phyloP scores from a whole-genome alignment of 2,113 vertebrate species.

The Lepus americanus region DNA sequence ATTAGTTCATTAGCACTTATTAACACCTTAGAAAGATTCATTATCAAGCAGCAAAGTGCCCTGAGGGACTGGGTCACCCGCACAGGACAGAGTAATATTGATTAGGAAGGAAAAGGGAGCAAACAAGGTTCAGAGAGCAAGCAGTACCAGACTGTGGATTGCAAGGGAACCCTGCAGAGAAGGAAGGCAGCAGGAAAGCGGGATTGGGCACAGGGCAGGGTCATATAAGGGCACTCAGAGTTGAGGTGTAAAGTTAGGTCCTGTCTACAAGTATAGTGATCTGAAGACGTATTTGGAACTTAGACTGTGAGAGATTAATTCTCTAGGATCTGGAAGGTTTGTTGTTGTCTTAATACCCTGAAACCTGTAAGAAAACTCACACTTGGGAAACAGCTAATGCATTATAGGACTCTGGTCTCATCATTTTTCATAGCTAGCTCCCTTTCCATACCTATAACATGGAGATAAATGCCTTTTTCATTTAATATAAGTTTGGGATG shows the following conservation, averaged over 20 bases:
- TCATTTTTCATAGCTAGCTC: not conserved
- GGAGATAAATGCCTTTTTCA: not conserved
- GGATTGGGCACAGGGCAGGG: not conserved
- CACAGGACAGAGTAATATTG: not conserved
- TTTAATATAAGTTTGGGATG: not conserved
- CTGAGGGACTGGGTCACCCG: not conserved
- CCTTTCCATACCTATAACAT: slow-evolving; percentile 20
- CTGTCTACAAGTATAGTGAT: not conserved
- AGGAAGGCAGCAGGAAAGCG: not conserved
- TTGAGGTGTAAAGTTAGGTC: not conserved
- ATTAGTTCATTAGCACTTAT: slow-evolving; percentile 29
- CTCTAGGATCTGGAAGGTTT: not conserved
- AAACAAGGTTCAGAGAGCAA: slow-evolving; percentile 41
- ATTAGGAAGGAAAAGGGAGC: slow-evolving; percentile 36
- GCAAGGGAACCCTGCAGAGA: not conserved
- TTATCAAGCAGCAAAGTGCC: slow-evolving; percentile 34
- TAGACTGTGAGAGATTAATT: not conserved
- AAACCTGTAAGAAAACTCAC: not conserved
- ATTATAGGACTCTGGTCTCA: not conserved
- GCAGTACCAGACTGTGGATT: not conserved
- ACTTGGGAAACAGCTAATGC: not conserved
- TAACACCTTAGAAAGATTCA: slow-evolving; percentile 53
- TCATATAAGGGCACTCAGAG: not conserved
- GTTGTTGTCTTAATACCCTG: not conserved
- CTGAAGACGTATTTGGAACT: slow-evolving; percentile 7